Conservation (phyloP, 2,888 invertebrate species). For the Ichneumon xanthorius region DNA sequence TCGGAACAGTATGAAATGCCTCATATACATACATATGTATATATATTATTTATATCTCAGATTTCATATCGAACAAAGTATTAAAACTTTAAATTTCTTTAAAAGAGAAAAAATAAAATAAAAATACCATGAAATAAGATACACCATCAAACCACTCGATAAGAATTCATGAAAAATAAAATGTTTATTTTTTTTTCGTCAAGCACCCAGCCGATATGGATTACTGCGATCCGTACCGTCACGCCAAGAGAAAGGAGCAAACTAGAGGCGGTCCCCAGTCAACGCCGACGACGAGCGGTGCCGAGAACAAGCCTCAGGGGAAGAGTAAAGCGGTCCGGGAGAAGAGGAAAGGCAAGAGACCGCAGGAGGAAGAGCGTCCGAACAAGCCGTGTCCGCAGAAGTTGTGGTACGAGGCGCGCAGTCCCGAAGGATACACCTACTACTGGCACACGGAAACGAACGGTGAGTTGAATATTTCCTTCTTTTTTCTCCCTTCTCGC, state of each 20-base stretch:
- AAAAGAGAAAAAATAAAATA: too few relatives aligned
- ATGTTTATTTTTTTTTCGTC: constrained; percentile 34
- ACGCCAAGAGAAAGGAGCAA: constrained; percentile 67
- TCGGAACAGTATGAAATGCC: too few relatives aligned
- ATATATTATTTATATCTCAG: too few relatives aligned
- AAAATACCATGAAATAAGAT: too few relatives aligned
- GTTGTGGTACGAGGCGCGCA: constrained; percentile 93
- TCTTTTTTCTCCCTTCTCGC: not conserved
- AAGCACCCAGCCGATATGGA: constrained; percentile 77
- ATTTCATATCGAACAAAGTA: too few relatives aligned
- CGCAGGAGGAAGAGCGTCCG: constrained; percentile 70
- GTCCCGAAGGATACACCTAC: constrained; percentile 92
- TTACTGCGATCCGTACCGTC: constrained; percentile 77
- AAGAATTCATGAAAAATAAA: not conserved
- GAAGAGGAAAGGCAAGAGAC: constrained; percentile 80
- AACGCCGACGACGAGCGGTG: constrained; percentile 51
- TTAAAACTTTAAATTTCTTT: too few relatives aligned
- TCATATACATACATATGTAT: too few relatives aligned
- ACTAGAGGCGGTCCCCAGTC: constrained; percentile 41
- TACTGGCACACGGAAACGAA: constrained; percentile 95
- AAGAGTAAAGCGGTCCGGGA: constrained; percentile 71
- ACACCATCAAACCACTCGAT: not conserved
- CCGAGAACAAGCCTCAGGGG: constrained; percentile 77
- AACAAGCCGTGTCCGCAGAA: constrained; percentile 78
- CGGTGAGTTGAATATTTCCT: constrained; percentile 85